Evolutionary conservation across 2,113 vertebrate genomes (phyloP), one percentile per base, ranked within the genome.

Genomic region (Perccottus glenii): DNA sequence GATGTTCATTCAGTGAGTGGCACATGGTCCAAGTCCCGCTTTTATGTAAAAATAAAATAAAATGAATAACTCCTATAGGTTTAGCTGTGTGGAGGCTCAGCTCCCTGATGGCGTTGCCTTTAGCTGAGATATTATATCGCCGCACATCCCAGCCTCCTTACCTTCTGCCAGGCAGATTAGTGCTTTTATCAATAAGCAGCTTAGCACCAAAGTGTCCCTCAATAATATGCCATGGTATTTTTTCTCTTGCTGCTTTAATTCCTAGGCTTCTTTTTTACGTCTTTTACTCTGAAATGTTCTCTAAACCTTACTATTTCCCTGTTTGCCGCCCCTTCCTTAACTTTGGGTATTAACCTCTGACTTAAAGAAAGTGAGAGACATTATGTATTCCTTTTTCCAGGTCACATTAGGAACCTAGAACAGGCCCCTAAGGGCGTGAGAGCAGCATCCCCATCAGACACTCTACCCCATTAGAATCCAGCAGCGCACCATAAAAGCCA

Each of bases 181-280:
- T 89, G 90, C 90, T 92, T 93, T 92, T 93, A 93, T 93, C 92
- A 91, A 91, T 93, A 93, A 93, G 90, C 90, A 91, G 91, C 92
- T 93, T 93, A 93, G 85, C 82, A 87, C 88, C 87, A 90, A 88
- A 92, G 87, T 89, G 85, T 87, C 85, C 90, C 89, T 93, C 89
- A 92, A 90, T 93, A 93, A 91, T 92, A 85, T 88, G 78, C 85
- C 81, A 83, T 81, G 78, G 63, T 79, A 83, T 86, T 89, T 78
- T 74, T 70, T 68, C 64, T 78, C 58, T 67, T 15, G 40, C 75
- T 85, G 82, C 87, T 84, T 81, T 88, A 82, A 89, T 82, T 84
- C 81, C 82, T 67, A 58, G 75, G 84, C 60, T 69, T 73, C 73
- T 79, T 77, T 75, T 40, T 58, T 47, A 14, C 60, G 40, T 83